Base-by-base conservation (phyloP, 2,888 invertebrate genomes). In the Carpatolechia fugitivella region DNA sequence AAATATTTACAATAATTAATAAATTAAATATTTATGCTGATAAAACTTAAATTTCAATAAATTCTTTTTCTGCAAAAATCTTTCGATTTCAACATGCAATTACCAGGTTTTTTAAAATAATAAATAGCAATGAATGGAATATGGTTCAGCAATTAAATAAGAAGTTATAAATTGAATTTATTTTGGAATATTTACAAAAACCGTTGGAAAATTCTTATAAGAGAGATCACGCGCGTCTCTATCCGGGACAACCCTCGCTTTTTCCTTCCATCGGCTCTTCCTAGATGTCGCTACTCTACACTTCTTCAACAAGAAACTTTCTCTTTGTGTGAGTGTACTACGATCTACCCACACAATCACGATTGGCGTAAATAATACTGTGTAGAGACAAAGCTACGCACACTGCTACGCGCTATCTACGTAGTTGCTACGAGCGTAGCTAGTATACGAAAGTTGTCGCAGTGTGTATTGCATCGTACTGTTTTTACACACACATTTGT, bases 271-370 rank as follows among this genome's bases (percentile, higher is more conserved):
- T 55, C 30, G 36, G 59, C 46, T 51, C 36, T 11, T 56, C 71
- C 77, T 77, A 90, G 89, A 87, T 89, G 89, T 74, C 89, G 85
- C 78, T 81, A 80, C 69, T 24, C 59, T 79, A 71, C 63, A 38
- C 74, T 64, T 73, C 61, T 69, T 77, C 69, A 58, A 60, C 62
- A 69, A 72, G 70, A 76, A 78, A 79, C 71, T 73, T 74, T 71
- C 18, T 64, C 62, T 60, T 76, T 78, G 77, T 62, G 76, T 67
- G 64, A 65, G 66, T 41, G 53, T 58, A 64, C 65, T 71, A 62
- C 65, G 65, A 63, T 70, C 50, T 56, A 65, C 60, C 47, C 68
- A 66, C 77, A 75, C 77, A 65, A 60, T 35, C 52, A 47, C 10
- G 54, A n/a, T 51, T 38, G 8, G 38, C 47, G 53, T 60, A 57